phyloP scores from a whole-genome alignment of 1,140 invertebrate genomes.

The Ips nitidus region DNA sequence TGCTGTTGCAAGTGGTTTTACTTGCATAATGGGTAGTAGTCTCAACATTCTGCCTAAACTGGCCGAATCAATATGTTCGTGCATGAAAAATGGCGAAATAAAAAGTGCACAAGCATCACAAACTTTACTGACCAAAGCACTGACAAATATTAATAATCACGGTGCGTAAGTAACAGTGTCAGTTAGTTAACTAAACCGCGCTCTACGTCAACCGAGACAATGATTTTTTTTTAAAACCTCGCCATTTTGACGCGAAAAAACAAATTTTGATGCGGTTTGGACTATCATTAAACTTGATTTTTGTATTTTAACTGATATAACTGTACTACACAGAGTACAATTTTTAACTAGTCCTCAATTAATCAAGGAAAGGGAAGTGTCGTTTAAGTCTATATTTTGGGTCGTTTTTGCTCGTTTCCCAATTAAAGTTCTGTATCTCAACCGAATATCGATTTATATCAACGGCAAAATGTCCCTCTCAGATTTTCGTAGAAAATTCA shows the following conservation, averaged over 20 bases:
- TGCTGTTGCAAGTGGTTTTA: slow-evolving; percentile 46
- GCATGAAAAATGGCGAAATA: slow-evolving; percentile 43
- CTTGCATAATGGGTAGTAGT: slow-evolving; percentile 44
- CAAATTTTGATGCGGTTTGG: no score
- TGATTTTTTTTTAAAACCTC: background rate
- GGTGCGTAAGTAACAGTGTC: slow-evolving; percentile 32
- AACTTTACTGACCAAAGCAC: slow-evolving; percentile 40
- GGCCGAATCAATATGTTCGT: slow-evolving; percentile 43
- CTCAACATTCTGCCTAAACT: slow-evolving; percentile 47
- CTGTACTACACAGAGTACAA: background rate
- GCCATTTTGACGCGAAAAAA: no score
- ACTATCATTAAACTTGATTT: no score
- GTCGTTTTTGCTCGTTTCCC: no score
- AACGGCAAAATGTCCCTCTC: no score
- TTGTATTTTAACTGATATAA: background rate
- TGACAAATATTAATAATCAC: slow-evolving; percentile 42
- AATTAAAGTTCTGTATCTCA: no score
- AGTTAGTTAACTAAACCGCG: background rate
- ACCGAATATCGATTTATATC: no score
- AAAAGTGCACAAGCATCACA: slow-evolving; percentile 44
- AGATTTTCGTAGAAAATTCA: no score
- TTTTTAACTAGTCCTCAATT: no score
- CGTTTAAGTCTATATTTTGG: no score
- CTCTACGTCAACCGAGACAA: background rate
- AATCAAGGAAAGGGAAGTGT: no score